Base-by-base conservation (phyloP, 2,888 invertebrate genomes). In the Parelbella ahira region DNA sequence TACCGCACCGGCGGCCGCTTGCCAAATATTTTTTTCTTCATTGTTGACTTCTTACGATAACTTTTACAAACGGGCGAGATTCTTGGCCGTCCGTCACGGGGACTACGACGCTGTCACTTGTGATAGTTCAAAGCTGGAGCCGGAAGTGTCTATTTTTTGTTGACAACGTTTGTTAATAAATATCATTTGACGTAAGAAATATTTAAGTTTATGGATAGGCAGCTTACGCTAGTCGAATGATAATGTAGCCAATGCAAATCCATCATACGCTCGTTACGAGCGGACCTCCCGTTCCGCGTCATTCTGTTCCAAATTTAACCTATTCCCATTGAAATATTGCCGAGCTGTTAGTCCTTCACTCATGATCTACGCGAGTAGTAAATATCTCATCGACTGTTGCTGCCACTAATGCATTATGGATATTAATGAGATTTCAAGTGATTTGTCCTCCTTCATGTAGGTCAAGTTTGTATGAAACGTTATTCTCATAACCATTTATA, bases 11-110 rank as follows among this genome's bases (percentile, higher is more conserved):
- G 46, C 50, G 57, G 52, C 46, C 58, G 60, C 56, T 68, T 84
- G 84, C 86, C 86, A 86, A 82, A 66, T 58, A 44, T 50, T 46
- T 64, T 53, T 75, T 76, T 77, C 72, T 61, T 77, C 61, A 63
- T 72, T 68, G 71, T 80, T 78, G 67, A 70, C 62, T 71, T 59
- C 57, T 63, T 54, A 54, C 54, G 44, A 51, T 53, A 49, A 37
- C 47, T 59, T 61, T 69, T 56, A 70, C 71, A 62, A 68, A 70
- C 57, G 58, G 59, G 68, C 56, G 58, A 64, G 51, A 75, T 67
- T 69, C 63, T 67, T 63, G 54, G 59, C 59, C 52, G 62, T 73
- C 67, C 48, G 51, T 74, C 69, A 63, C 47, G 56, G 47, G 21
- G 43, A 51, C 54, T 52, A 56, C 58, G 56, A 56, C 58, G 57